Percentiles rank a stretch among this genome's conserved stretches.
Conservation (phyloP, 2,888 invertebrate genomes). For the Meiosimyza decipiens region DNA sequence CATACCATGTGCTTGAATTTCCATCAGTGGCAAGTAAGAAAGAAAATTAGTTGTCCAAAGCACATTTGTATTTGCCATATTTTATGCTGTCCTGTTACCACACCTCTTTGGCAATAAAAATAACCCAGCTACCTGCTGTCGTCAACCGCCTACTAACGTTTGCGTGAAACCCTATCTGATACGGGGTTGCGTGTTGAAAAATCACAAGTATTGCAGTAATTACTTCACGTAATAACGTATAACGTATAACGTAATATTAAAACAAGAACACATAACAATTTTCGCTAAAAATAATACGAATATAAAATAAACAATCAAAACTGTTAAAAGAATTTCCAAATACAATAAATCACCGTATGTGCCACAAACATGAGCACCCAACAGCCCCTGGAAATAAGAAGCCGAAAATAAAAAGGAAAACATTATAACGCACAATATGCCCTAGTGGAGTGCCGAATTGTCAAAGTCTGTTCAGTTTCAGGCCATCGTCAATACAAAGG, state of each 20-base stretch:
- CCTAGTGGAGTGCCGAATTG: conserved; percentile 4
- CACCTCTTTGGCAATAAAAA: conserved; percentile 19
- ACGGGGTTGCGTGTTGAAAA: conserved; percentile 1
- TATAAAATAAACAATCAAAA: conserved; percentile 27
- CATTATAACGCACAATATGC: not conserved
- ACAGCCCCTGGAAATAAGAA: too few species aligned
- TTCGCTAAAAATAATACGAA: conserved; percentile 18
- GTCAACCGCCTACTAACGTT: conserved; percentile 46
- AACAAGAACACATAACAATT: conserved; percentile 17
- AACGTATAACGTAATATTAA: conserved; percentile 8
- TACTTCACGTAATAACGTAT: not conserved
- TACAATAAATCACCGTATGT: conserved; percentile 21
- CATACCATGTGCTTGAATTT: too few species aligned
- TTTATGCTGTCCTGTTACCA: not conserved
- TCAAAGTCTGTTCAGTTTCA: not conserved
- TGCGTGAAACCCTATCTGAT: conserved; percentile 36
- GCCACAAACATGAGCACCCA: not conserved
- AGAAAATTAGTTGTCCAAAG: too few species aligned
- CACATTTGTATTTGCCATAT: too few species aligned
- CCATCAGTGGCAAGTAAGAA: too few species aligned
- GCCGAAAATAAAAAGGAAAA: too few species aligned
- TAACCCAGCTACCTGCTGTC: conserved; percentile 53
- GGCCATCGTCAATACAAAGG: not conserved
- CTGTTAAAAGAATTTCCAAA: conserved; percentile 20
- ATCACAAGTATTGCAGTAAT: conserved; percentile 8